Evolutionary conservation across 1,140 invertebrate species (phyloP).

Genomic region (Drosophila tani): DNA sequence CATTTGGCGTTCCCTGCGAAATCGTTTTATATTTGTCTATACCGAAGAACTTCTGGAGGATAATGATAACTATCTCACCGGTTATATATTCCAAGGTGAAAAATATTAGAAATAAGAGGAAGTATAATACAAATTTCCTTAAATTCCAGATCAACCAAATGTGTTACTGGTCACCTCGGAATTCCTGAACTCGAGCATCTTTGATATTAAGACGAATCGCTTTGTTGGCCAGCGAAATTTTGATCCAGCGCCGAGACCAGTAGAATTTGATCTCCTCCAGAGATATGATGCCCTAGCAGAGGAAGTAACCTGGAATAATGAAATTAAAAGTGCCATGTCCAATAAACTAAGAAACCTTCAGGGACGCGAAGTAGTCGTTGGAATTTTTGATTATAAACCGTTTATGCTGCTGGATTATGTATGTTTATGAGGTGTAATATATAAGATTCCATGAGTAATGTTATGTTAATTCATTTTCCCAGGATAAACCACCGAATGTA

Average conservation of each 20-base stretch:
- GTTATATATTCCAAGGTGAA: constrained; percentile 64
- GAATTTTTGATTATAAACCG: constrained; percentile 72
- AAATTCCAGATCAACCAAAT: constrained; percentile 68
- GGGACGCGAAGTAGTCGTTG: constrained; percentile 70
- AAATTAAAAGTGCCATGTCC: neutral
- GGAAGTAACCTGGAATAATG: constrained; percentile 18
- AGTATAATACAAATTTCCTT: neutral
- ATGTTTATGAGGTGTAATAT: neutral
- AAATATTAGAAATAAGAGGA: too few species aligned
- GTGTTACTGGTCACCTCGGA: constrained; percentile 56
- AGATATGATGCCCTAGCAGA: constrained; percentile 44
- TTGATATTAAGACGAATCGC: constrained; percentile 71
- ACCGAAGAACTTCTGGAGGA: constrained; percentile 41
- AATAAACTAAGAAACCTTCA: constrained; percentile 60
- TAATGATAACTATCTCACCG: constrained; percentile 26
- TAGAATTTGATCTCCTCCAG: constrained; percentile 43
- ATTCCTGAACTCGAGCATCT: constrained; percentile 51
- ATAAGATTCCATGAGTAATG: neutral
- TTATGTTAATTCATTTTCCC: neutral
- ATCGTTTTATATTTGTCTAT: constrained; percentile 72
- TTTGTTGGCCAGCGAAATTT: constrained; percentile 64
- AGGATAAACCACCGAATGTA: constrained; percentile 41
- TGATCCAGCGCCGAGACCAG: neutral
- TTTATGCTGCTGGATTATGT: constrained; percentile 71
- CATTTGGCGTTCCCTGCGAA: constrained; percentile 67